A percentile compares a stretch with the other conserved stretches of the same genome.
Evolutionary conservation across 2,113 vertebrate species (phyloP).

Genomic region (Chaetodon auriga): DNA sequence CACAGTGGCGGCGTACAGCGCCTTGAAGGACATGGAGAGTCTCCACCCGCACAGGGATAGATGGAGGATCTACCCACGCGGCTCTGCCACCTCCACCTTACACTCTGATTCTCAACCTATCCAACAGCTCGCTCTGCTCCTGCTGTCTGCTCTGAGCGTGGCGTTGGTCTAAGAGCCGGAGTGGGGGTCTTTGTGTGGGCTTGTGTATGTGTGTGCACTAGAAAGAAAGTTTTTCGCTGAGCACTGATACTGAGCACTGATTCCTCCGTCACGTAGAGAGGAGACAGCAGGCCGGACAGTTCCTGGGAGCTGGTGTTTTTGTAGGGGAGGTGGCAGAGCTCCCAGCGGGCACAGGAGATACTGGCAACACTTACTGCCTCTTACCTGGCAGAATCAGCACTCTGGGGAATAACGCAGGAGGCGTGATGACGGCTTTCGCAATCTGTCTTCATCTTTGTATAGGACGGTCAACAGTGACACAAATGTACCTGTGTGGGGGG

Average conservation of each 20-base stretch:
- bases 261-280: slow-evolving; percentile 36
- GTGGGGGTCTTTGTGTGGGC: slow-evolving; percentile 9
- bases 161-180: slow-evolving; percentile 40
- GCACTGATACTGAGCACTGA: slow-evolving; percentile 66
- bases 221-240: slow-evolving; percentile 54
- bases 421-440: neutral
- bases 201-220: slow-evolving; percentile 60
- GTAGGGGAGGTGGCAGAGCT: slow-evolving; percentile 26
- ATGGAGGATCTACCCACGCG: slow-evolving; percentile 92
- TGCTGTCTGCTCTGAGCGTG: slow-evolving; percentile 60
- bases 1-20: slow-evolving; percentile 91
- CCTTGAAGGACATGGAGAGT: slow-evolving; percentile 92
- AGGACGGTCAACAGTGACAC: slow-evolving; percentile 73
- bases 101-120: slow-evolving; percentile 74
- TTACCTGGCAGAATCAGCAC: slow-evolving; percentile 31
- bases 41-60: slow-evolving; percentile 91
- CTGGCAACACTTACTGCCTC: slow-evolving; percentile 20
- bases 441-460: slow-evolving; percentile 53
- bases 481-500: slow-evolving; percentile 43
- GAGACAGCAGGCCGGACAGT: slow-evolving; percentile 34
- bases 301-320: slow-evolving; percentile 41
- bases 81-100: slow-evolving; percentile 50
- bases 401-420: slow-evolving; percentile 24
- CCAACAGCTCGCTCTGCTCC: slow-evolving; percentile 55
- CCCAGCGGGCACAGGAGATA: slow-evolving; percentile 24